Evolutionary conservation across 2,888 invertebrate species (phyloP).

Genomic region (Acronicta leporina): DNA sequence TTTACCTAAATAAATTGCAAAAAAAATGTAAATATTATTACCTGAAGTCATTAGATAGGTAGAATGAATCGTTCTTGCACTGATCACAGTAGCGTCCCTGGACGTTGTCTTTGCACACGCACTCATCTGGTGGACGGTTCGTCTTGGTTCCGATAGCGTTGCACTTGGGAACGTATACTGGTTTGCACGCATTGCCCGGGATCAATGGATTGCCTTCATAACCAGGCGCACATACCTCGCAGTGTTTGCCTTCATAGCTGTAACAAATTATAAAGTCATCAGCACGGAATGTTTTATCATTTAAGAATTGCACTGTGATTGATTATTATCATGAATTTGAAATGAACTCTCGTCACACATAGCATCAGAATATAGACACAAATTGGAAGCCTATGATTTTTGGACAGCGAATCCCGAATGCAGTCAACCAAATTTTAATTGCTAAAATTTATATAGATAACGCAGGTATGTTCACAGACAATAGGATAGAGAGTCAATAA

Average conservation of each 20-base stretch:
- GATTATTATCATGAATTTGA: too few relatives aligned
- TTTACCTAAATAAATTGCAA: too few relatives aligned
- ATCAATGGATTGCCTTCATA: slow-evolving; percentile 94
- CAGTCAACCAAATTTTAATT: too few relatives aligned
- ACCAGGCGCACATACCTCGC: slow-evolving; percentile 93
- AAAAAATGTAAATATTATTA: slow-evolving; percentile 47
- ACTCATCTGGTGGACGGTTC: slow-evolving; percentile 74
- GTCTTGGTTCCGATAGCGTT: slow-evolving; percentile 92
- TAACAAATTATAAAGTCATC: background rate
- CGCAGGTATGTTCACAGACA: too few relatives aligned
- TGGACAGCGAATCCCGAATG: too few relatives aligned
- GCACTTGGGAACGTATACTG: slow-evolving; percentile 84
- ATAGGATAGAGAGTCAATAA: too few relatives aligned
- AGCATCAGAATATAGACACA: too few relatives aligned
- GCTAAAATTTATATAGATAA: too few relatives aligned
- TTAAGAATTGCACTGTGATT: too few relatives aligned
- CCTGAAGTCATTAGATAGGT: slow-evolving; percentile 91
- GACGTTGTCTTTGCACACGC: slow-evolving; percentile 88
- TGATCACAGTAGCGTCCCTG: slow-evolving; percentile 95
- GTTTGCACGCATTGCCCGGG: slow-evolving; percentile 93
- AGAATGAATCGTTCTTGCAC: slow-evolving; percentile 96
- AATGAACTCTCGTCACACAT: too few relatives aligned
- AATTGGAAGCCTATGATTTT: too few relatives aligned
- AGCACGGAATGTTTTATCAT: too few relatives aligned
- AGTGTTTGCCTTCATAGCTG: slow-evolving; percentile 91